These are phyloP conservation scores for Sciaenops ocellatus DNA, from an alignment of 2,797 vertebrate genomes.

Conservation along the genomic window DNA sequence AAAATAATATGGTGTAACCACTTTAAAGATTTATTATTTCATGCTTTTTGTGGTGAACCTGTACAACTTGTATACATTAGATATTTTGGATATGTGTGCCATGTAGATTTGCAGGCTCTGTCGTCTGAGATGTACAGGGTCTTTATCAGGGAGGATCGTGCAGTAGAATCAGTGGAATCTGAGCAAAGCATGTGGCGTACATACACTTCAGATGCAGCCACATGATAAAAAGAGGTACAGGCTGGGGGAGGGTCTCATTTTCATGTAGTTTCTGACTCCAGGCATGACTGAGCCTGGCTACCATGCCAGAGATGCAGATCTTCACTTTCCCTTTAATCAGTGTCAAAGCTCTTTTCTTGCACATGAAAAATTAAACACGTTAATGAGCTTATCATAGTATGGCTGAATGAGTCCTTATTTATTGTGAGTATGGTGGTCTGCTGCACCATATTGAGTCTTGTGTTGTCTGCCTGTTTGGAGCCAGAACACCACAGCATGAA, in stretches of 20 bases:
- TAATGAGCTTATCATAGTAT: constrained; percentile 70
- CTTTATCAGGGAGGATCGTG: constrained; percentile 19
- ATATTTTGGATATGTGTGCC: neutral
- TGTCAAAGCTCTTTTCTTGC: constrained; percentile 60
- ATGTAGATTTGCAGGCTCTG: constrained; percentile 6
- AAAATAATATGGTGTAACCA: constrained; percentile 5
- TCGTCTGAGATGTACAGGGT: neutral
- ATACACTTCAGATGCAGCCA: constrained; percentile 48
- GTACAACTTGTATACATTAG: constrained; percentile 9
- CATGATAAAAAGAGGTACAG: constrained; percentile 36
- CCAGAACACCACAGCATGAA: constrained; percentile 49
- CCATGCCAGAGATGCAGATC: constrained; percentile 60
- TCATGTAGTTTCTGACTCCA: constrained; percentile 65
- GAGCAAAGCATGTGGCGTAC: constrained; percentile 48
- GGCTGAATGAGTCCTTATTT: constrained; percentile 62
- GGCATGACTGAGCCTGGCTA: constrained; percentile 57
- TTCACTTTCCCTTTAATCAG: constrained; percentile 74
- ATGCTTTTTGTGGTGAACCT: neutral
- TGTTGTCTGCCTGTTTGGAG: constrained; percentile 44
- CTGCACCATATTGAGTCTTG: constrained; percentile 41
- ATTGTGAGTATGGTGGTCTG: constrained; percentile 48
- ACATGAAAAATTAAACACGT: constrained; percentile 61
- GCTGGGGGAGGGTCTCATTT: constrained; percentile 63
- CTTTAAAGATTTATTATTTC: neutral
- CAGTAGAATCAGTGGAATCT: constrained; percentile 40